phyloP scores from a whole-genome alignment of 92 coral and sea anemone species.

The Palythoa grandis region DNA sequence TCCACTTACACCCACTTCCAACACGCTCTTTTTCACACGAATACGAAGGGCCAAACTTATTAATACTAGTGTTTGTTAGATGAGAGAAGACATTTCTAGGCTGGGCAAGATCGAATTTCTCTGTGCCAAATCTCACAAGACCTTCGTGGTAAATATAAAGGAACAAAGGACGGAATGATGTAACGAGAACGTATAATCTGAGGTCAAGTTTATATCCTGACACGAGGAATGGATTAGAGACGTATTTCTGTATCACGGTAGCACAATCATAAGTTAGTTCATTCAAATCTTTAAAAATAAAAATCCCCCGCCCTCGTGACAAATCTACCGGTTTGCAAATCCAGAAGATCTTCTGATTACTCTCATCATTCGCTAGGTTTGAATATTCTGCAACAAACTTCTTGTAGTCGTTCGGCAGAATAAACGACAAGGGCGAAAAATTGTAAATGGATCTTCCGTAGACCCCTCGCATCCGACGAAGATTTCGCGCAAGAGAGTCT shows the following conservation, averaged over 20 bases:
- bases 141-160: constrained; percentile 88
- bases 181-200: constrained; percentile 76
- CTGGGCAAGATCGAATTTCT: constrained; percentile 73
- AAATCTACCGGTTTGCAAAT: constrained; percentile 86
- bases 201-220: constrained; percentile 87
- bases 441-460: constrained; percentile 74
- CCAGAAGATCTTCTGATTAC: constrained; percentile 55
- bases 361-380: constrained; percentile 50
- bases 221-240: constrained; percentile 76
- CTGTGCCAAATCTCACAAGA: constrained; percentile 85
- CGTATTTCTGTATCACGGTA: constrained; percentile 82
- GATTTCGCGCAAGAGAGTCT: constrained; percentile 84
- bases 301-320: constrained; percentile 86
- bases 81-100: constrained; percentile 78
- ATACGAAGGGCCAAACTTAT: constrained; percentile 77
- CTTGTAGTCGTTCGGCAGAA: constrained; percentile 80
- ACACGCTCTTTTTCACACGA: constrained; percentile 78
- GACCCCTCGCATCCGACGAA: constrained; percentile 78
- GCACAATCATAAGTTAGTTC: constrained; percentile 89
- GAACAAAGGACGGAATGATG: constrained; percentile 77
- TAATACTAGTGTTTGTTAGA: constrained; percentile 88
- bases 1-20: constrained; percentile 91
- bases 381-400: constrained; percentile 85
- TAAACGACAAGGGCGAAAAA: constrained; percentile 76
- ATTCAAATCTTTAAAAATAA: constrained; percentile 70